phyloP scores from a whole-genome alignment of 2,113 vertebrate genomes.

The Pterocles orientalis region DNA sequence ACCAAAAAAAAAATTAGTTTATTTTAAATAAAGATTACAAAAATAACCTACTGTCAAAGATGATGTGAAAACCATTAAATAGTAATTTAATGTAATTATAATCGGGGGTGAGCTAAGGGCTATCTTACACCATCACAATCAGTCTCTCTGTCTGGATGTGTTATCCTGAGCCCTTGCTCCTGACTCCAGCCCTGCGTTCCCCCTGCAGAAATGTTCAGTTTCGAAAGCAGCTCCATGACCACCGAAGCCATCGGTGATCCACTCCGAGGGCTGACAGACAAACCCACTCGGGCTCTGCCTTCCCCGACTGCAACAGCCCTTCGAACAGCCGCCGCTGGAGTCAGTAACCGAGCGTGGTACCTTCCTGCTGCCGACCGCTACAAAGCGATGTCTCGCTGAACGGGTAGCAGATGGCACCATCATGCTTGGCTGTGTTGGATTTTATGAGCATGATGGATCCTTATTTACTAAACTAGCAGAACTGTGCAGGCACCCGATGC shows the following conservation, averaged over 20 bases:
- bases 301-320: not conserved
- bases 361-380: not conserved
- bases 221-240: not conserved
- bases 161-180: not conserved
- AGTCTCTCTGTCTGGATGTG: conserved; percentile 42
- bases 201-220: not conserved
- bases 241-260: rapidly evolving
- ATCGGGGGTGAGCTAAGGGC: conserved; percentile 37
- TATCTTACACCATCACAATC: conserved; percentile 49
- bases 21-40: conserved; percentile 68
- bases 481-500: not conserved
- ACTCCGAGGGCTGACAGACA: not conserved
- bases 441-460: not conserved
- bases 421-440: not conserved
- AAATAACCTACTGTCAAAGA: conserved; percentile 68
- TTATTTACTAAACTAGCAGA: not conserved
- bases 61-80: conserved; percentile 72
- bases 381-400: not conserved
- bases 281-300: not conserved
- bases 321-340: not conserved
- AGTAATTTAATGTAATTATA: conserved; percentile 48
- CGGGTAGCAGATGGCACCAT: conserved; percentile 9
- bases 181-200: not conserved
- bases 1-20: conserved; percentile 35
- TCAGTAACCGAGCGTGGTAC: not conserved